Conservation (phyloP, 2,888 invertebrate genomes). For the Helobdella robusta region DNA sequence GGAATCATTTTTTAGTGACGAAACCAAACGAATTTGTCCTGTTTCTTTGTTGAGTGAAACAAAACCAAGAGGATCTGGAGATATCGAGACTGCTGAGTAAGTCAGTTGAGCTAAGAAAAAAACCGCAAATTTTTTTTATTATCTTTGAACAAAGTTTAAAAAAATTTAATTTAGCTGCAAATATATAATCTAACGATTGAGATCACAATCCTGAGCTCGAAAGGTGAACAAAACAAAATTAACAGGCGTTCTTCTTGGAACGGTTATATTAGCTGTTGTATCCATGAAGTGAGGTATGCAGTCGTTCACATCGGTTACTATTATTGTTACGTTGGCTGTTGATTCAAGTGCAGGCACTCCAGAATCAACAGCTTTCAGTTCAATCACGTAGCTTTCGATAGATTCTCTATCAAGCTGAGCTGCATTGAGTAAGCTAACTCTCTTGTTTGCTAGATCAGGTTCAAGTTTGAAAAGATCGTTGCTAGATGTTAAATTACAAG, state of each 20-base stretch:
- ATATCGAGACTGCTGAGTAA: no score
- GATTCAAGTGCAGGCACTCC: conserved; percentile 1
- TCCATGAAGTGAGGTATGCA: not conserved
- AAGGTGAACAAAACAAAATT: not conserved
- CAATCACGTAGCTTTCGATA: not conserved
- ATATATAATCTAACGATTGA: not conserved
- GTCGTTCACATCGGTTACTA: conserved; percentile 7
- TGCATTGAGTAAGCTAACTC: not conserved
- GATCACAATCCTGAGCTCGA: conserved; percentile 5
- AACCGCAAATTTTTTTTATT: no score
- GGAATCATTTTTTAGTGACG: no score
- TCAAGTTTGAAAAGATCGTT: not conserved
- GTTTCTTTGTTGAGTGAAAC: no score
- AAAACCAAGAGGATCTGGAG: no score
- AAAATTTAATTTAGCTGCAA: no score
- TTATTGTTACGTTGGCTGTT: conserved; percentile 7
- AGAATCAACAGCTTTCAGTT: not conserved
- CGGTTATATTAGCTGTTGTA: not conserved
- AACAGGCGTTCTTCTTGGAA: conserved; percentile 6
- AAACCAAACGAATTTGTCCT: no score
- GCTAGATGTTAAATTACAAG: not conserved
- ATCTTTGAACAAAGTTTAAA: no score
- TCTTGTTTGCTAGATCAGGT: not conserved
- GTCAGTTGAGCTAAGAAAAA: no score
- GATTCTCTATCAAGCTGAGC: conserved; percentile 2